These are phyloP conservation scores for Coelinius sp. DNA, from an alignment of 2,888 invertebrate species.

Conservation along the genomic window DNA sequence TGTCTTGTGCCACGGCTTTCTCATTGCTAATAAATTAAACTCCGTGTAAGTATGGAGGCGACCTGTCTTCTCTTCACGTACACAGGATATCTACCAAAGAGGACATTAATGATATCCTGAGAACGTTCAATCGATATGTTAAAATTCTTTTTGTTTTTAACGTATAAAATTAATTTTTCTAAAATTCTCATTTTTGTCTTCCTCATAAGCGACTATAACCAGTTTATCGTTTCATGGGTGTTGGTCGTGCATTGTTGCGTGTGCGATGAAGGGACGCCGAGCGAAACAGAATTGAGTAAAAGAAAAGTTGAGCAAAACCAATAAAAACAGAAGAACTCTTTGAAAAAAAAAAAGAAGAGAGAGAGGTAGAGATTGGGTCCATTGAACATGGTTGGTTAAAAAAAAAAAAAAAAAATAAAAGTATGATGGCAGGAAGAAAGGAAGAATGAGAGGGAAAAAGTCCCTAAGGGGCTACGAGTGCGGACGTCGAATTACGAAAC, in stretches of 20 bases:
- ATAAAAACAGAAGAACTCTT: background rate
- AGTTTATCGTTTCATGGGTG: background rate
- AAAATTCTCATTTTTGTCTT: background rate
- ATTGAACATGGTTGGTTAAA: conserved; percentile 8
- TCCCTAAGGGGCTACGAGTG: conserved; percentile 38
- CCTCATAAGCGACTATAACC: background rate
- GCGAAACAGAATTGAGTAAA: background rate
- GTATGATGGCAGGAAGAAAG: conserved; percentile 30
- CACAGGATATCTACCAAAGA: conserved; percentile 9
- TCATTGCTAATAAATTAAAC: conserved; percentile 51
- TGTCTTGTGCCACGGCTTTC: conserved; percentile 33
- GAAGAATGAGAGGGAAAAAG: conserved; percentile 44
- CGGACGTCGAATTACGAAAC: conserved; percentile 61
- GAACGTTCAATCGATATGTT: conserved; percentile 1
- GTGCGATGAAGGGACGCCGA: background rate
- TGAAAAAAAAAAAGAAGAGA: background rate
- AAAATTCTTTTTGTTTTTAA: background rate
- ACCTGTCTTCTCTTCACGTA: conserved; percentile 12
- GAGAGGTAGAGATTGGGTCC: conserved; percentile 3
- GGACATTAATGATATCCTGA: conserved; percentile 40
- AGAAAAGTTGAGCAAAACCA: background rate
- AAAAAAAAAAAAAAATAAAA: conserved; percentile 37
- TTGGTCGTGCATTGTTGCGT: background rate
- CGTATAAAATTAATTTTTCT: background rate
- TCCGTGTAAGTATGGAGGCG: conserved; percentile 46